A percentile compares a stretch with the other conserved stretches of the same genome.
Conservation (phyloP, 1,140 invertebrate species). For the Drosophila kepulauana region DNA sequence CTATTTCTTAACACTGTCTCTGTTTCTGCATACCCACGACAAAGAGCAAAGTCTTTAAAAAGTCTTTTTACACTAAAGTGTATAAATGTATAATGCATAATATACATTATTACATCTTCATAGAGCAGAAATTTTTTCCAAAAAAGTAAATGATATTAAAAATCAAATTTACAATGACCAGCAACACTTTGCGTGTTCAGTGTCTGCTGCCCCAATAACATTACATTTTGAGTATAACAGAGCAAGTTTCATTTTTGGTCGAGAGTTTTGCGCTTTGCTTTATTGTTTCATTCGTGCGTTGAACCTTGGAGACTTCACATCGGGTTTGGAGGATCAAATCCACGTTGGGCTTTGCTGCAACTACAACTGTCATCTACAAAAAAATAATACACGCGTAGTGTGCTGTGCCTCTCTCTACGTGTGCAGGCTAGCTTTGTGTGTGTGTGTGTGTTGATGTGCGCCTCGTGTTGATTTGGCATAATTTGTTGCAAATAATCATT, state of each 20-base stretch:
- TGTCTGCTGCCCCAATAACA: conserved; percentile 26
- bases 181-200: conserved; percentile 16
- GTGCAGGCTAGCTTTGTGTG: conserved; percentile 54
- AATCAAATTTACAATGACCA: conserved; percentile 14
- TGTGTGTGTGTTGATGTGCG: conserved; percentile 34
- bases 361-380: conserved; percentile 67
- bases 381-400: conserved; percentile 58
- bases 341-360: conserved; percentile 73
- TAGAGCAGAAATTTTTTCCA: neutral
- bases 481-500: conserved; percentile 48
- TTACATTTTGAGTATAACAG: conserved; percentile 47
- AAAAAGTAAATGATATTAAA: neutral
- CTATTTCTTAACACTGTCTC: conserved; percentile 8
- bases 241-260: conserved; percentile 38
- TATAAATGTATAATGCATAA: too few species aligned
- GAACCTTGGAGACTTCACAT: conserved; percentile 78
- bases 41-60: neutral
- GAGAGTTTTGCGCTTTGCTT: conserved; percentile 44
- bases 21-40: neutral
- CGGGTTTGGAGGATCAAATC: conserved; percentile 84
- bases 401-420: conserved; percentile 40
- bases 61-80: too few species aligned
- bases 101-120: too few species aligned
- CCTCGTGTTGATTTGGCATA: conserved; percentile 50
- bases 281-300: conserved; percentile 52